These are phyloP conservation scores for Dascillus cervinus DNA, from an alignment of 2,888 invertebrate genomes.

Conservation along the genomic window DNA sequence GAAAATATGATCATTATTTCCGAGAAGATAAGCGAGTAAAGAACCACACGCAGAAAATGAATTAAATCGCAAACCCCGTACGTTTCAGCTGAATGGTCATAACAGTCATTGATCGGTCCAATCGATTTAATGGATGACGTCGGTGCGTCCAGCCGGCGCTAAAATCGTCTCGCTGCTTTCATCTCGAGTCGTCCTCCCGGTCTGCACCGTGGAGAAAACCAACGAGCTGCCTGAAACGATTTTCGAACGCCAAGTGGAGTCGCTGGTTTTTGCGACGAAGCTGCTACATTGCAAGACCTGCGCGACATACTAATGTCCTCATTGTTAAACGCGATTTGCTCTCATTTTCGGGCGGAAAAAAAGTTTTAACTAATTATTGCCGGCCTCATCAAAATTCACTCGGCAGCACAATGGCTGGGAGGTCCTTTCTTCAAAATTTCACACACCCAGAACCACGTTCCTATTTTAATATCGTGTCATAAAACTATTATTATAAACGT, in stretches of 20 bases:
- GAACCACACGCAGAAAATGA: conserved; percentile 18
- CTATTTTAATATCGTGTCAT: no score
- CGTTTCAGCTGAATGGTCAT: conserved; percentile 15
- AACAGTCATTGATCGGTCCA: conserved; percentile 18
- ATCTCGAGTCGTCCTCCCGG: no score
- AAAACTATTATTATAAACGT: no score
- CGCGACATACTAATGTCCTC: conserved; percentile 17
- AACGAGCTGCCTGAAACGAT: no score
- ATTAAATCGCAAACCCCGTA: conserved; percentile 14
- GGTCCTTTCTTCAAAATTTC: no score
- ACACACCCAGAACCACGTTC: no score
- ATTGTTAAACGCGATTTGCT: no score
- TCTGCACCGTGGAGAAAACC: no score
- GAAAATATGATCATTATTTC: conserved; percentile 18
- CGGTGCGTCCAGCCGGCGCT: conserved; percentile 18
- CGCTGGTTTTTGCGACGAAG: conserved; percentile 19
- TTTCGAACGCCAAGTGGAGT: conserved; percentile 18
- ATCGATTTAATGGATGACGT: conserved; percentile 18
- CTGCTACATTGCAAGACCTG: conserved; percentile 19
- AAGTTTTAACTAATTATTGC: no score
- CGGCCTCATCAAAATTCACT: no score
- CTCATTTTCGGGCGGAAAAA: no score
- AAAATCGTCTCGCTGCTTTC: conserved; percentile 9
- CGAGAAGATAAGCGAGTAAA: conserved; percentile 13
- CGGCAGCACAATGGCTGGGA: no score